Conservation (phyloP, 2,888 invertebrate species). For the Drosophila phalerata region DNA sequence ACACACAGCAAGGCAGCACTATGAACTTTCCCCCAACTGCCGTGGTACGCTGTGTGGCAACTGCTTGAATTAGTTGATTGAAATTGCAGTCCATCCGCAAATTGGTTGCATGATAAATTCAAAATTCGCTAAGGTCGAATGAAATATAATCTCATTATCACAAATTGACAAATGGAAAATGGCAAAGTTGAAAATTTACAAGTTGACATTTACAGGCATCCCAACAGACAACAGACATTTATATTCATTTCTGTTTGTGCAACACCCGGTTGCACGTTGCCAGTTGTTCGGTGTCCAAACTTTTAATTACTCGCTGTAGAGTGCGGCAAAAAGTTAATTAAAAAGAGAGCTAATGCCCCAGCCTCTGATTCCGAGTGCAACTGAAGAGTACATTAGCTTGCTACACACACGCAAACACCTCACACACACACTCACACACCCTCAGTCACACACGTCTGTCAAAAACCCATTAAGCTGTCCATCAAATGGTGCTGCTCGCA, state of each 20-base stretch:
- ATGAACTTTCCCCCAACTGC: constrained; percentile 17
- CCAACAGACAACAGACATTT: not conserved
- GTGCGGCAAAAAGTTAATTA: constrained; percentile 28
- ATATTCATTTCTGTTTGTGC: constrained; percentile 12
- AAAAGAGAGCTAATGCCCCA: not conserved
- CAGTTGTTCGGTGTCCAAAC: constrained; percentile 15
- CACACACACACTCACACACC: not conserved
- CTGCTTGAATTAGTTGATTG: constrained; percentile 26
- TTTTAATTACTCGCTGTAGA: constrained; percentile 24
- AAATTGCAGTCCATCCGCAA: constrained; percentile 38
- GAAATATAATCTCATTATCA: constrained; percentile 3
- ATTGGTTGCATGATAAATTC: constrained; percentile 30
- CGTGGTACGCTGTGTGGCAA: not conserved
- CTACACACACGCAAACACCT: constrained; percentile 8
- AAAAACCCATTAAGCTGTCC: constrained; percentile 11
- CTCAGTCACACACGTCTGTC: not conserved
- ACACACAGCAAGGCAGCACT: constrained; percentile 24
- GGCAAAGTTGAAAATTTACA: not conserved
- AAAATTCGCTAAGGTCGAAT: not conserved
- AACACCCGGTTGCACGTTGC: constrained; percentile 18
- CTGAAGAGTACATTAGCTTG: constrained; percentile 14
- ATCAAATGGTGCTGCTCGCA: constrained; percentile 16
- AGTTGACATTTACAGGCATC: constrained; percentile 1
- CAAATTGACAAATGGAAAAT: not conserved
- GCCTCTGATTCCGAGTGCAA: not conserved